A percentile compares a stretch with the other conserved stretches of the same genome.
Evolutionary conservation across 2,113 vertebrate genomes (phyloP).

Genomic region (Oplegnathus fasciatus): DNA sequence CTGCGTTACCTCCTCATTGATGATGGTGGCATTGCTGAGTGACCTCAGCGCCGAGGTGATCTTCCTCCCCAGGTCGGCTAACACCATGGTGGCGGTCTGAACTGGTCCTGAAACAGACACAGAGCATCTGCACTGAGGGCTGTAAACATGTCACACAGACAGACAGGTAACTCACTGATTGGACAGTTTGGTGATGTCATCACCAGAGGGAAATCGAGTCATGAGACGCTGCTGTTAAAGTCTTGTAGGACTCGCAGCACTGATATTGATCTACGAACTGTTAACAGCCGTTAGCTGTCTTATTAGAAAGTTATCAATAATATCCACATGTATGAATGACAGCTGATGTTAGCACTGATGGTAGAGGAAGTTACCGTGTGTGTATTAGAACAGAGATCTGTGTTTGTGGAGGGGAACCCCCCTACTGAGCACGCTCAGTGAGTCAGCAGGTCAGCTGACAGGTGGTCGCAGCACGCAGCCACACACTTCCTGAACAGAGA

Average conservation of each 20-base stretch:
- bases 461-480: neutral
- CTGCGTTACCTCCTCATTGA: constrained; percentile 94
- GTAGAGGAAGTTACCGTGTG: constrained; percentile 10
- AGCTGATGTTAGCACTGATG: neutral
- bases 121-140: no score
- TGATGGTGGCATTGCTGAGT: constrained; percentile 98
- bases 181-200: neutral
- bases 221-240: no score
- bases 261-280: no score
- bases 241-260: no score
- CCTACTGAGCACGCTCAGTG: constrained; percentile 37
- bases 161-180: neutral
- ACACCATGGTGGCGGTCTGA: constrained; percentile 90
- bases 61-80: constrained; percentile 98
- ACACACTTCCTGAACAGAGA: constrained; percentile 30
- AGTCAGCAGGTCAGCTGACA: constrained; percentile 54
- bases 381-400: neutral
- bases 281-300: no score
- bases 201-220: no score
- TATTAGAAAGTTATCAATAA: no score
- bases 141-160: neutral
- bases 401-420: constrained; percentile 39
- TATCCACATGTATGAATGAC: neutral
- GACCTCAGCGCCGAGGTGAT: constrained; percentile 98
- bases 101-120: constrained; percentile 15